Evolutionary conservation across 2,888 invertebrate species (phyloP).

Genomic region (Cyclophora albipunctata): DNA sequence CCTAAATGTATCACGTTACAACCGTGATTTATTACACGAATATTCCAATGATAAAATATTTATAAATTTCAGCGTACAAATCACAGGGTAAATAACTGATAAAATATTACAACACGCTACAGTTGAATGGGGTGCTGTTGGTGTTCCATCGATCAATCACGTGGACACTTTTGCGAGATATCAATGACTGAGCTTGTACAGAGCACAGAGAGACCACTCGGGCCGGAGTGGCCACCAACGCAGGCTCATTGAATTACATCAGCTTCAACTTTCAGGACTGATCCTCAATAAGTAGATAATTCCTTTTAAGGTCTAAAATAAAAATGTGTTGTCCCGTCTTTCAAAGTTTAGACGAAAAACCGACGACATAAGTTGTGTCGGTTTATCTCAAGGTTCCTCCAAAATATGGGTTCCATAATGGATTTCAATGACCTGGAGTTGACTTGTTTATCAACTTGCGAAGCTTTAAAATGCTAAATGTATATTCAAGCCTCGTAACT

Average conservation of each 20-base stretch:
- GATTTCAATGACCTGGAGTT: not conserved
- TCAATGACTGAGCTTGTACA: conserved; percentile 27
- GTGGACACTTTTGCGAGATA: conserved; percentile 41
- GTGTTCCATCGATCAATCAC: conserved; percentile 48
- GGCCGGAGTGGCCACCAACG: conserved; percentile 12
- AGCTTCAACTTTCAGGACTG: not conserved
- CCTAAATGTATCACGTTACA: conserved; percentile 17
- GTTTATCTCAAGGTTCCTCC: not conserved
- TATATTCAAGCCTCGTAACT: too few species aligned
- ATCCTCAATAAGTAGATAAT: not conserved
- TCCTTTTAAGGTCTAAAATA: not conserved
- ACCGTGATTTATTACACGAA: conserved; percentile 19
- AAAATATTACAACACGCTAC: conserved; percentile 24
- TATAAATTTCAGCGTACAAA: conserved; percentile 17
- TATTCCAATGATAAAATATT: conserved; percentile 15
- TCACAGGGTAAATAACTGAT: conserved; percentile 36
- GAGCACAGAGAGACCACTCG: conserved; percentile 7
- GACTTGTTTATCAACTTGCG: too few species aligned
- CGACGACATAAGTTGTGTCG: not conserved
- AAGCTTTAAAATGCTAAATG: too few species aligned
- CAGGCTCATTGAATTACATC: conserved; percentile 32
- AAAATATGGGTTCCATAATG: not conserved
- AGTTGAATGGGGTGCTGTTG: conserved; percentile 27
- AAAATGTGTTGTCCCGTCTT: not conserved
- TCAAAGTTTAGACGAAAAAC: too few species aligned